A percentile compares a stretch with the other conserved stretches of the same genome.
Evolutionary conservation across 2,797 vertebrate genomes (phyloP).

Genomic region (Oreochromis mossambicus): DNA sequence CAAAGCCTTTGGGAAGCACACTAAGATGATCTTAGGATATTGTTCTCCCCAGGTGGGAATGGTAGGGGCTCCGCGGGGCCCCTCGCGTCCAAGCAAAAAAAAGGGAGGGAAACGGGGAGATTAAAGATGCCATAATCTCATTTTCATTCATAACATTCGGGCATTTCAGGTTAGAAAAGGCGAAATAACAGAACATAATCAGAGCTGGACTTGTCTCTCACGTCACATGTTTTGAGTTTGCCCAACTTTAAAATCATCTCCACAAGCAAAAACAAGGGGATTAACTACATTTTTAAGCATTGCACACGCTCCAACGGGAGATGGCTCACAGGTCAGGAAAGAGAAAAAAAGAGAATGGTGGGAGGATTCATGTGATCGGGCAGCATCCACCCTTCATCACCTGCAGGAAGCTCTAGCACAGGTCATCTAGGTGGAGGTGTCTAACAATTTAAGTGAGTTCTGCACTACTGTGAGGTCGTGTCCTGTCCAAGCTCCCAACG

Average conservation of each 20-base stretch:
- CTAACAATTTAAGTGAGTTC: background rate
- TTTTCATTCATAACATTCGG: constrained; percentile 60
- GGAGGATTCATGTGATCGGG: background rate
- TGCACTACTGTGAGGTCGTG: background rate
- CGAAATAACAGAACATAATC: background rate
- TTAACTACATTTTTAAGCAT: background rate
- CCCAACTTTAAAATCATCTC: background rate
- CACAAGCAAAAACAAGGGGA: constrained; percentile 10
- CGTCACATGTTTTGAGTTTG: background rate
- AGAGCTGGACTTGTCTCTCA: background rate
- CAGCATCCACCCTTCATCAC: background rate
- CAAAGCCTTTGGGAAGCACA: constrained; percentile 73
- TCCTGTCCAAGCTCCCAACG: background rate
- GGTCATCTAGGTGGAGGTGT: background rate
- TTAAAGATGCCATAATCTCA: constrained; percentile 57
- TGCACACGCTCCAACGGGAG: background rate
- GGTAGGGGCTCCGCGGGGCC: constrained; percentile 39
- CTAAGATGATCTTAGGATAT: constrained; percentile 80
- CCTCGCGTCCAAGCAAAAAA: constrained; percentile 19
- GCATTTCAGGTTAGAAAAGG: constrained; percentile 12
- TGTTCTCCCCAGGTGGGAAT: constrained; percentile 79
- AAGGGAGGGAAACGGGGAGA: constrained; percentile 45
- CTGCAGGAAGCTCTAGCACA: background rate
- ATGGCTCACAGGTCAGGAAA: background rate
- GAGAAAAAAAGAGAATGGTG: background rate